These are phyloP conservation scores for Brachionus angularis DNA, from an alignment of 1,140 invertebrate genomes.

Conservation along the genomic window DNA sequence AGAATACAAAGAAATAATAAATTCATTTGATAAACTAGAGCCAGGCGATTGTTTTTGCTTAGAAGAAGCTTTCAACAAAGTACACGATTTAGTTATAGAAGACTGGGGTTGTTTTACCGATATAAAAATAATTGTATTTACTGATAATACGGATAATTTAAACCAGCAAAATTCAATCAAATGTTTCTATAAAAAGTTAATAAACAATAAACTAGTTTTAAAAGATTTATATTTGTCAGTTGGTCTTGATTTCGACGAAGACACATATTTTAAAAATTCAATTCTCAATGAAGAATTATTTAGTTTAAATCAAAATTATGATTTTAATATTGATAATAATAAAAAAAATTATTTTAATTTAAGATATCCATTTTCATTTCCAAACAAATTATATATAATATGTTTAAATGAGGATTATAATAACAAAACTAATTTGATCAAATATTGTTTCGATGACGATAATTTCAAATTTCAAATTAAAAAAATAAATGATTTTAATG, in stretches of 20 bases:
- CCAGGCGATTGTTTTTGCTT: constrained; percentile 11
- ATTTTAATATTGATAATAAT: no score
- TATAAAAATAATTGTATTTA: constrained; percentile 1
- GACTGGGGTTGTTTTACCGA: constrained; percentile 11
- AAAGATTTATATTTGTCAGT: not conserved
- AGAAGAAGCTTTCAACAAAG: constrained; percentile 1
- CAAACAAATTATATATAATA: not conserved
- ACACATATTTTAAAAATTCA: constrained; percentile 2
- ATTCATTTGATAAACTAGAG: not conserved
- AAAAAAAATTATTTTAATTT: not conserved
- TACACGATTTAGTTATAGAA: constrained; percentile 3
- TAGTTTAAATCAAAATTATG: constrained; percentile 8
- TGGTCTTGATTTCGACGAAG: not conserved
- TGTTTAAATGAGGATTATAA: not conserved
- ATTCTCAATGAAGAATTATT: not conserved
- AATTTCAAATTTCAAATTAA: not conserved
- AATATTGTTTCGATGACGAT: constrained; percentile 15
- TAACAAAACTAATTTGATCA: not conserved
- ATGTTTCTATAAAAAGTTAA: constrained; percentile 14
- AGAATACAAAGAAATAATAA: not conserved
- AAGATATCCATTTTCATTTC: constrained; percentile 17
- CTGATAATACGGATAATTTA: constrained; percentile 3
- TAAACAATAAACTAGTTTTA: constrained; percentile 5
- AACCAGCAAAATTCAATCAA: constrained; percentile 15
- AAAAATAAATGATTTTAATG: not conserved